A percentile compares a stretch with the other conserved stretches of the same genome.
These are phyloP conservation scores for Cossypha dichroa DNA, from an alignment of 2,797 vertebrate species.

Conservation along the genomic window DNA sequence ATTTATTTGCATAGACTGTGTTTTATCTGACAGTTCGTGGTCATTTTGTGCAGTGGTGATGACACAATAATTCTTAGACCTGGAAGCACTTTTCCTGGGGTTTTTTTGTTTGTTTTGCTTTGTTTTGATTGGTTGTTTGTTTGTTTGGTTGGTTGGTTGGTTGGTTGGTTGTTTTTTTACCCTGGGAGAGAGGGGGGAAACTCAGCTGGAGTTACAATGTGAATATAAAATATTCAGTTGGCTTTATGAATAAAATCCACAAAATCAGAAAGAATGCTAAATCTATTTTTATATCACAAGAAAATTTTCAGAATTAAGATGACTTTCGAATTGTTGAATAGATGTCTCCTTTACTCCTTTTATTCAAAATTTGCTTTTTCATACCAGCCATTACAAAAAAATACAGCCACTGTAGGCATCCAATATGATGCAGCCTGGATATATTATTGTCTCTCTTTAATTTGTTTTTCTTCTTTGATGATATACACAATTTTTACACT, in stretches of 20 bases:
- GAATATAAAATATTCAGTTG: not conserved
- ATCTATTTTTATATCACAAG: not conserved
- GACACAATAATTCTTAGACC: not conserved
- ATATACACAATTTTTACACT: not conserved
- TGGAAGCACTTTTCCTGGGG: not conserved
- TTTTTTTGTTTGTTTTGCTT: not conserved
- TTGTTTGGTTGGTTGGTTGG: not conserved
- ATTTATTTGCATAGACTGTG: not conserved
- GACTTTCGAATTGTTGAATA: not conserved
- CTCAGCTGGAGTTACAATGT: not conserved
- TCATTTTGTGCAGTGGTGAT: not conserved
- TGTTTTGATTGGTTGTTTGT: not conserved
- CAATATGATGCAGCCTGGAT: not conserved
- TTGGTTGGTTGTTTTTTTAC: not conserved
- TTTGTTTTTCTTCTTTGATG: not conserved
- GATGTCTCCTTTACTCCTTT: not conserved
- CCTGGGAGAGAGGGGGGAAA: accelerated
- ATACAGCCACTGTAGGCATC: not conserved
- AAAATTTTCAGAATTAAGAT: not conserved
- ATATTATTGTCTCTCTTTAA: not conserved
- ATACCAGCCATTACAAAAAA: not conserved
- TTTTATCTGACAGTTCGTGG: not conserved
- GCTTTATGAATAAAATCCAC: not conserved
- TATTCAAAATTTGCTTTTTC: not conserved
- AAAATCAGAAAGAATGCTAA: not conserved